Percentiles rank a stretch among this genome's conserved stretches.
phyloP scores from a whole-genome alignment of 2,113 vertebrate genomes.

The Sigmodon hispidus region DNA sequence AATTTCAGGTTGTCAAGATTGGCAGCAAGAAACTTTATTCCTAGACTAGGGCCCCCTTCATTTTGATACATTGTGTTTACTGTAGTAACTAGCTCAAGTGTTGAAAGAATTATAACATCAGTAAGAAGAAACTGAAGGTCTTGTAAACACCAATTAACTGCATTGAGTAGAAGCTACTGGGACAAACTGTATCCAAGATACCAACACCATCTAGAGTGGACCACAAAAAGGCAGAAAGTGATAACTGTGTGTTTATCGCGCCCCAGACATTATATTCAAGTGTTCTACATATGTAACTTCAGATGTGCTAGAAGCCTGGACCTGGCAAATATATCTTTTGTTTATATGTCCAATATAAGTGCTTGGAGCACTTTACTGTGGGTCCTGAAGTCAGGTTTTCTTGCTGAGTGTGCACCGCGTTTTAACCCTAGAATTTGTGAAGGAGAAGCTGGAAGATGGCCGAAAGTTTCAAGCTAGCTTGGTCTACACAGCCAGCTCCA shows the following conservation, averaged over 20 bases:
- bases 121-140: constrained; percentile 6
- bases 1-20: not conserved
- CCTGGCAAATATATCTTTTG: constrained; percentile 29
- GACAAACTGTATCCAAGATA: constrained; percentile 21
- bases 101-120: constrained; percentile 26
- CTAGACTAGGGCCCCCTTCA: not conserved
- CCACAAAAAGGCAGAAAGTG: not conserved
- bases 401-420: not conserved
- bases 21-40: not conserved
- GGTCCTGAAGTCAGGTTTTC: not conserved
- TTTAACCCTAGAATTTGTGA: not conserved
- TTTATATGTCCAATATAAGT: not conserved
- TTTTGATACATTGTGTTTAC: not conserved
- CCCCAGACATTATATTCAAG: not conserved
- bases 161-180: constrained; percentile 45
- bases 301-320: constrained; percentile 14
- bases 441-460: too few relatives aligned
- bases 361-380: not conserved
- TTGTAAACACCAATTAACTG: not conserved
- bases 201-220: not conserved
- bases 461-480: not conserved
- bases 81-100: not conserved
- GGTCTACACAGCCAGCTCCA: not conserved
- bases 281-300: constrained; percentile 3
- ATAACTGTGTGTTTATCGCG: not conserved